Evolutionary conservation across 2,113 vertebrate species (phyloP), one percentile per base, ranked within the genome.

Genomic region (Emydocephalus ijimae): DNA sequence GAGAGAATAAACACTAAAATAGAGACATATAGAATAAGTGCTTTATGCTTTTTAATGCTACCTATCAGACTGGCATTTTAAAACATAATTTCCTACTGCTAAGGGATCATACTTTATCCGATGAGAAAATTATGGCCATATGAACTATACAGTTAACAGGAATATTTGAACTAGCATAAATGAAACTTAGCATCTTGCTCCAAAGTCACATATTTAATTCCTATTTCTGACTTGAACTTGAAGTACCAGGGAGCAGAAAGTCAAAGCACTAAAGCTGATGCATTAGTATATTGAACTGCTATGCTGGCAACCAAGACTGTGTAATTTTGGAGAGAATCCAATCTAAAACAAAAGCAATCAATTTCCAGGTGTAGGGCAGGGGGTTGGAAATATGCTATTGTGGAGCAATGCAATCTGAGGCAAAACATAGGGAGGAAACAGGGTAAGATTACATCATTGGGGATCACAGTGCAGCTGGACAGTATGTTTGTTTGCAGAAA

Each of bases 321-420:
- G 24, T 29, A 91, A 64, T 89, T 87, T 94, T 90, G 91, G 90
- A 94, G 57, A 87, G 24, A 93, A 56, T 94, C 86, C 94, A 95
- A 91, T 94, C 94, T 91, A 92, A 93, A 91, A 94, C 87, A 95
- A 89, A 92, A 91, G 87, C 69, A 92, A 94, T 92, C 69, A 91
- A 94, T 94, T 90, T 90, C 94, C 92, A 96, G 95, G 96, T 95
- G 94, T 93, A 88, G 21, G 54, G 64, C 59, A 89, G 55, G 85
- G 39, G 86, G 34, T 24, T 85, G 89, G 91, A 94, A 52, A 91
- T 45, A 81, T 93, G 69, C 93, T 85, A 88, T 45, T 54, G 89
- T 88, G 87, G 61, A 91, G 93, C 64, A 93, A 93, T 90, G 57
- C 93, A 48, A 87, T 92, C 92, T 74, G 55, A 92, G 90, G 57